Evolutionary conservation across 2,888 invertebrate genomes (phyloP).

Genomic region (Drosophila histrio): DNA sequence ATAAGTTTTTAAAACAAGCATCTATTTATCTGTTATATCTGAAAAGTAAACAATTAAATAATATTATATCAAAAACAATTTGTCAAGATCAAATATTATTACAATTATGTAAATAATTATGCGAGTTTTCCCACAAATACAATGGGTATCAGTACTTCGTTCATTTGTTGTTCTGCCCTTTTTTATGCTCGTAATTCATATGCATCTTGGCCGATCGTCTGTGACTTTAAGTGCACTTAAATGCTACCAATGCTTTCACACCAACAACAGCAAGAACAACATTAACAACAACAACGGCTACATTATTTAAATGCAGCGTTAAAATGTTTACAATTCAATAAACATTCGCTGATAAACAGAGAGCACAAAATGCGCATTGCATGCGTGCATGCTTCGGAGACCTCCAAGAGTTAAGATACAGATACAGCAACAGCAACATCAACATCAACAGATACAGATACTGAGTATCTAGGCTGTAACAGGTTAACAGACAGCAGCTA

Average conservation of each 20-base stretch:
- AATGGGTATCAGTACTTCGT: background rate
- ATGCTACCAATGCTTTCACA: constrained; percentile 25
- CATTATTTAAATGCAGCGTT: constrained; percentile 79
- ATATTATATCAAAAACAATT: too few species aligned
- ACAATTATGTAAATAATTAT: too few species aligned
- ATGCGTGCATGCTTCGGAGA: constrained; percentile 25
- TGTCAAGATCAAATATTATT: too few species aligned
- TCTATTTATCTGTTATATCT: too few species aligned
- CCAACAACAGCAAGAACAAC: constrained; percentile 1
- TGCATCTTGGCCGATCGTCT: constrained; percentile 15
- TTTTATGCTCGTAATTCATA: constrained; percentile 23
- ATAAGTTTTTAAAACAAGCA: too few species aligned
- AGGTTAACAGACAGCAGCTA: constrained; percentile 2
- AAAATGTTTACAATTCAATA: constrained; percentile 81
- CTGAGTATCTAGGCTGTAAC: constrained; percentile 5
- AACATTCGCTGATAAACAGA: constrained; percentile 55
- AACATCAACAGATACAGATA: constrained; percentile 10
- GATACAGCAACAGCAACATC: constrained; percentile 19
- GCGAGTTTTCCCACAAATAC: background rate
- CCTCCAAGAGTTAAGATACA: constrained; percentile 31
- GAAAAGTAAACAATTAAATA: too few species aligned
- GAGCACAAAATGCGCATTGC: constrained; percentile 30
- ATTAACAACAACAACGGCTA: constrained; percentile 9
- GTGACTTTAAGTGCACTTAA: constrained; percentile 47
- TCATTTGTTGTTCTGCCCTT: background rate